Percentiles rank a stretch among this genome's conserved stretches.
Evolutionary conservation across 2,797 vertebrate species (phyloP).

Genomic region (Sebastes oblongus): DNA sequence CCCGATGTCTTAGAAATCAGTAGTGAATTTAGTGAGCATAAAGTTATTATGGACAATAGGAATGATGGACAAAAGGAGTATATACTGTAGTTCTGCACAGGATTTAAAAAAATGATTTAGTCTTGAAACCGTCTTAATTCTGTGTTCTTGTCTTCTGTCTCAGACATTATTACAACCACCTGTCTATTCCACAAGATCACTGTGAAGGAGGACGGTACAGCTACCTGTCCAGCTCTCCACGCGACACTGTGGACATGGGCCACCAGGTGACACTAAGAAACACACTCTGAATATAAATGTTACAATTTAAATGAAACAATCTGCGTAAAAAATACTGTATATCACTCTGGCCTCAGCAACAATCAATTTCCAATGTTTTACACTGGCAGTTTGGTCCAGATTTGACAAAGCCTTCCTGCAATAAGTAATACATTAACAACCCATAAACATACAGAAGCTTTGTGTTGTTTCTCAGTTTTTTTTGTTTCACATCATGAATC

Average conservation of each 20-base stretch:
- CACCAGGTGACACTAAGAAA: slow-evolving; percentile 65
- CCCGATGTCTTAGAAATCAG: neutral
- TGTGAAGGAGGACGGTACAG: slow-evolving; percentile 75
- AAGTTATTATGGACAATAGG: neutral
- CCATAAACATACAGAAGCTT: neutral
- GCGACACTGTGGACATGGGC: slow-evolving; percentile 76
- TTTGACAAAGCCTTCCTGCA: neutral
- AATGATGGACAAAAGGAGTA: neutral
- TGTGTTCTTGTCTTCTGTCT: neutral
- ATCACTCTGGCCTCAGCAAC: neutral
- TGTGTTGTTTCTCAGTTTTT: neutral
- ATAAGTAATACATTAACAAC: neutral
- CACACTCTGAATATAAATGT: neutral
- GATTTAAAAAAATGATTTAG: neutral
- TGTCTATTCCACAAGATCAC: slow-evolving; percentile 79
- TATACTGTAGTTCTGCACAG: neutral
- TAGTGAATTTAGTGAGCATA: neutral
- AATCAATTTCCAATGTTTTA: neutral
- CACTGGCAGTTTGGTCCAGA: neutral
- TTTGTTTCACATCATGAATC: neutral
- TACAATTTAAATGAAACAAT: neutral
- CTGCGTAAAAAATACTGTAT: neutral
- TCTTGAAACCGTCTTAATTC: neutral
- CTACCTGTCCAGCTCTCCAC: slow-evolving; percentile 77
- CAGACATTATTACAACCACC: slow-evolving; percentile 79